phyloP scores from a whole-genome alignment of 2,113 vertebrate species.

The Pseudorhombus dupliciocellatus region DNA sequence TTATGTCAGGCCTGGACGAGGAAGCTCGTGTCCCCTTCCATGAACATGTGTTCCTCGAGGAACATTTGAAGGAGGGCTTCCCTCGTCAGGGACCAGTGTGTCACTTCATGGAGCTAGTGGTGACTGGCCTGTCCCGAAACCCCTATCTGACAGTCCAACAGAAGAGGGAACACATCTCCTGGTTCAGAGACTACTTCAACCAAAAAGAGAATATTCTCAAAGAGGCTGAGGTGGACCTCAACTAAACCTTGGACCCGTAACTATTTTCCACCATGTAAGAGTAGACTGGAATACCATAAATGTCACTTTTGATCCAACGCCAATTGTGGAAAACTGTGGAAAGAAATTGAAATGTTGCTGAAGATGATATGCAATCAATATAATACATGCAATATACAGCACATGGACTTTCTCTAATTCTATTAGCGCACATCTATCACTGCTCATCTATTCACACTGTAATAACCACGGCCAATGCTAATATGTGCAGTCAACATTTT shows the following conservation, averaged over 20 bases:
- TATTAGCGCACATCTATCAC: too few species aligned
- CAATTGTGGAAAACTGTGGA: background rate
- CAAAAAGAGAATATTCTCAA: constrained; percentile 88
- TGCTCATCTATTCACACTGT: background rate
- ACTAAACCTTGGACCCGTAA: constrained; percentile 55
- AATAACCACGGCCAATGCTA: background rate
- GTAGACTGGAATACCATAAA: background rate
- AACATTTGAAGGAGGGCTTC: constrained; percentile 86
- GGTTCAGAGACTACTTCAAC: constrained; percentile 94
- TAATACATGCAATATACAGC: background rate
- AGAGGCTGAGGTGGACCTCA: constrained; percentile 79
- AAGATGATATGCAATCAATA: constrained; percentile 1
- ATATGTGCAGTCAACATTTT: background rate
- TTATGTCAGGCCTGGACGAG: constrained; percentile 87
- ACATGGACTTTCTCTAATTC: background rate
- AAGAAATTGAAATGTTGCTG: background rate
- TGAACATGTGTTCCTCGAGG: constrained; percentile 94
- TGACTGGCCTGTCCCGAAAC: constrained; percentile 91
- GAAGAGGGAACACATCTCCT: constrained; percentile 92
- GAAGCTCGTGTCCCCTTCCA: constrained; percentile 88
- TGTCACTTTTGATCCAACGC: background rate
- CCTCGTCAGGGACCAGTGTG: constrained; percentile 89
- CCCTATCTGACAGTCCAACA: constrained; percentile 88
- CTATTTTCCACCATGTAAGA: background rate
- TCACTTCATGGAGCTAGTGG: constrained; percentile 97